Evolutionary conservation across 2,888 invertebrate species (phyloP), one percentile per base, ranked within the genome.

Genomic region (Dioctria linearis): DNA sequence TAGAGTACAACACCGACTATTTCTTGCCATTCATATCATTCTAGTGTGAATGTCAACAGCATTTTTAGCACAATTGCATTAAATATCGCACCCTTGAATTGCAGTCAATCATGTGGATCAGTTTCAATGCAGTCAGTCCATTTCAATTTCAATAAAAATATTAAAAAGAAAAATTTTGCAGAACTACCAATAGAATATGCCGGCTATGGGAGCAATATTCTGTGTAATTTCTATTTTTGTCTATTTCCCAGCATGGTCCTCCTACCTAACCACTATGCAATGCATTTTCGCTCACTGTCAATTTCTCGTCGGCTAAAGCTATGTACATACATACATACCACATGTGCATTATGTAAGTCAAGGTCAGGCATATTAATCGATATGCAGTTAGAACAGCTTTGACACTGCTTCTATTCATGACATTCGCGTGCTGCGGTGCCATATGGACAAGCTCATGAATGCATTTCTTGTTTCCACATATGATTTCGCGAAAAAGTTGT

Each of bases 381-480:
- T 76, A 63, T 76, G 63, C 61, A 76, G 49, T 76, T 73, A 73
- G 73, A 76, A 76, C 46, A 76, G 63, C 76, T 76, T 76, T 76
- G 76, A 76, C 76, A 76, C 76, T 76, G 76, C 61, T 39, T 75
- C 63, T 49, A 76, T 46, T 76, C 61, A 11, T 63, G 76, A 76
- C 76, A 61, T 76, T 76, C 49, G 25, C 61, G 63, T 73, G 13
- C 63, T n/a, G 25, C 63, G 13, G 49, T 43, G 37, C 76, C 61
- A 61, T 76, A 63, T 63, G 63, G 25, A 42, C 51, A 37, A 13
- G 49, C 46, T 40, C 61, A 49, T 49, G 39, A 63, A 13, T 63
- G 63, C 63, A 76, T 76, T 76, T 76, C 76, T 76, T 61, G 63
- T 76, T n/a, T 25, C 25, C 25, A 25, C 13, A 66, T 37, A 66